Evolutionary conservation across 1,140 invertebrate genomes (phyloP), one percentile per base, ranked within the genome.

Genomic region (Cataglyphis hispanica): DNA sequence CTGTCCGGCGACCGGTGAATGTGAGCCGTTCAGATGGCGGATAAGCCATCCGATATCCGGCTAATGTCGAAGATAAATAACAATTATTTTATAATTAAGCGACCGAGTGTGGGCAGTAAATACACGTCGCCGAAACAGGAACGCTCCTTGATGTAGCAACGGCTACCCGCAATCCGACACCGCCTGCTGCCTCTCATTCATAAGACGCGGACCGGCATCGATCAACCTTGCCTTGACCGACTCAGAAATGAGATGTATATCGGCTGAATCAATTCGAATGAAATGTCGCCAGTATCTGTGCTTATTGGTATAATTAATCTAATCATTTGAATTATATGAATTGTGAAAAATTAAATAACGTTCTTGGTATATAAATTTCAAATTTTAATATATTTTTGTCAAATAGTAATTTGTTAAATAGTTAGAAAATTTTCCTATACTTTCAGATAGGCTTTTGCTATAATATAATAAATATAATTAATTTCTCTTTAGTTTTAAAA

Each of bases 41-140:
- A 90, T 86, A 88, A 89, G 87, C 89, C 72, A 90, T 86, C 84
- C 83, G 85, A 91, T 89, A 91, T 88, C 88, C 87, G 66, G 81
- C 84, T 89, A 92, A 92, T 91, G 86, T 60, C 83, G 50, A 84
- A 89, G 87, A 92, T 92, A 92, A 92, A 93, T 91, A 93, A 91
- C 90, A 93, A 93, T 92, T 93, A 93, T 91, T 93, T 93, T 92
- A 93, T 91, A 93, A 93, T 93, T 93, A 91, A 92, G 78, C 85
- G 90, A 70, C 85, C 84, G 80, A 85, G 80, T 76, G 63, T 67
- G 67, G 81, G 66, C 83, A 81, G 89, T 91, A 91, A 91, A 91
- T 91, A 91, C 74, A 89, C 87, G 74, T 66, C 77, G 19, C 53
- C 37, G 50, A 66, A 80, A 70, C 31, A 69, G 63, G 16, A 81